Evolutionary conservation across 2,797 vertebrate species (phyloP), one percentile per base, ranked within the genome.

Genomic region (Phataginus tricuspis): DNA sequence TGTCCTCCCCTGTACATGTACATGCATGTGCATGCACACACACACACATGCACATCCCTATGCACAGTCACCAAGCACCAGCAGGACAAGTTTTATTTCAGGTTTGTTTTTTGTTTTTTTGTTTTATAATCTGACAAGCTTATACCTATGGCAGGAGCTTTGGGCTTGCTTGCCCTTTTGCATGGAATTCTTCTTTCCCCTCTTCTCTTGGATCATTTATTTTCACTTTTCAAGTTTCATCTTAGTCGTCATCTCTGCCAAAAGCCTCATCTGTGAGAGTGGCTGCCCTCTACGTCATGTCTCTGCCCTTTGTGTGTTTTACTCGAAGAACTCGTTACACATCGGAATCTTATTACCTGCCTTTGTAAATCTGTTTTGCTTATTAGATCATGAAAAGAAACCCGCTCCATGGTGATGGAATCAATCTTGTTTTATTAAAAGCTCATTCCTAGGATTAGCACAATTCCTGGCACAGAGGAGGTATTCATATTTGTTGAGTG

Each of bases 401-500:
- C 82, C 23, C 21, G 2, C 13, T 72, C 8, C 8, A 18, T 63
- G 13, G 63, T 37, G 4, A 16, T 34, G 59, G 2, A 83, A 49
- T 92, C n/a, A 84, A 42, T 96, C 57, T 18, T 80, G 42, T 55
- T 95, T 31, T 77, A 57, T 42, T 42, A 59, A 78, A 84, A 72
- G 21, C 34, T 95, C 12, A 19, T 84, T 53, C 2, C 37, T 68
- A 69, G 31, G 45, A 31, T 23, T 42, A 68, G 27, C 7, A 23
- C 27, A 83, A 68, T 37, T 4, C 7, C 27, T 57, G 49, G 4
- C 13, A 25, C 4, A 63, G 19, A 34, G 1, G 5, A 82, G 21
- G 59, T 74, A 14, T 19, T 85, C 5, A 0, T 51, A 49, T 27
- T 66, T 87, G 29, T 53, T 91, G 16, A 80, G 14, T 68, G 53